Conservation (phyloP, 1,140 invertebrate genomes). For the Trachymyrmex septentrionalis region DNA sequence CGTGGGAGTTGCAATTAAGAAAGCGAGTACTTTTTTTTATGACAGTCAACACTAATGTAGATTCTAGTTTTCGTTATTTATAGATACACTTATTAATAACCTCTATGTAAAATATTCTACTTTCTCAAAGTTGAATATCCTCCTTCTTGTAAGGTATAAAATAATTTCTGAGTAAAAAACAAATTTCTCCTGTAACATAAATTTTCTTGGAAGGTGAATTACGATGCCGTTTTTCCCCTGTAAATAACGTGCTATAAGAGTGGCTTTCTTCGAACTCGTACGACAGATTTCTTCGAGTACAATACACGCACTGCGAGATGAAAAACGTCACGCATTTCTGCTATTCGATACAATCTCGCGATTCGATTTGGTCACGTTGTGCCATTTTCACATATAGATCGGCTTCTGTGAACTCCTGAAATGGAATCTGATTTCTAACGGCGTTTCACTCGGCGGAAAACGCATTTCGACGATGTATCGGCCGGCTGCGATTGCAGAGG, state of each 20-base stretch:
- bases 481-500: conserved; percentile 53
- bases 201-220: conserved; percentile 16
- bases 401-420: conserved; percentile 69
- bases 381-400: conserved; percentile 23
- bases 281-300: neutral
- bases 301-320: neutral
- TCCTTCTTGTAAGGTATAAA: too few relatives aligned
- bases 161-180: neutral
- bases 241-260: conserved; percentile 5
- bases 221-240: neutral
- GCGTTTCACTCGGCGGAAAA: conserved; percentile 73
- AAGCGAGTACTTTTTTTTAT: neutral
- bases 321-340: conserved; percentile 14
- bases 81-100: too few relatives aligned
- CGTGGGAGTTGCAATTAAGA: conserved; percentile 28
- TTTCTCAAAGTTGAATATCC: too few relatives aligned
- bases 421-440: conserved; percentile 82
- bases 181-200: neutral
- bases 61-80: neutral
- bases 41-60: neutral
- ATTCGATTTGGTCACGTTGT: conserved; percentile 62
- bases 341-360: conserved; percentile 1
- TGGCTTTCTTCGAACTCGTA: conserved; percentile 6
- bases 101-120: too few relatives aligned
- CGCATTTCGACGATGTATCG: conserved; percentile 36